Conservation (phyloP, 2,888 invertebrate species). For the Nomada fabriciana region DNA sequence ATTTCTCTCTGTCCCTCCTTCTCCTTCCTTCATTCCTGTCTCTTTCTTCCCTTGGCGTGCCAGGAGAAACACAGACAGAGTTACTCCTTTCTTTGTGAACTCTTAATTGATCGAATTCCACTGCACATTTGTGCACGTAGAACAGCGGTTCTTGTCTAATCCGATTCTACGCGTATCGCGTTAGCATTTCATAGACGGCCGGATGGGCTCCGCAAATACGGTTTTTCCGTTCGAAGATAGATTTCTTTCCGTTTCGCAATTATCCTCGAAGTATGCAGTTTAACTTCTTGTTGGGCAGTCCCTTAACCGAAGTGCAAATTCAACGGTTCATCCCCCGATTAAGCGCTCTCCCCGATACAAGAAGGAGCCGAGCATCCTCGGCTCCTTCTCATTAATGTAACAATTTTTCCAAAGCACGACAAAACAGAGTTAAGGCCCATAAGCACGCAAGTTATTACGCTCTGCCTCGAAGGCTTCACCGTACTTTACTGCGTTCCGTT, state of each 20-base stretch:
- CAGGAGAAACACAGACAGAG: conserved; percentile 25
- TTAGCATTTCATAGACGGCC: not conserved
- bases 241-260: not conserved
- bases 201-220: not conserved
- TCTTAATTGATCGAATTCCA: conserved; percentile 40
- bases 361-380: too few species aligned
- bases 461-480: conserved; percentile 25
- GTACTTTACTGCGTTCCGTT: conserved; percentile 38
- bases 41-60: not conserved
- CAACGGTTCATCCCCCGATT: too few species aligned
- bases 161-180: not conserved
- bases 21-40: not conserved
- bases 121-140: conserved; percentile 19
- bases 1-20: conserved; percentile 39
- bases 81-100: conserved; percentile 46
- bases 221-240: not conserved
- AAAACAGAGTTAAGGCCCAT: conserved; percentile 36
- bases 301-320: too few species aligned
- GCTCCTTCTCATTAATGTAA: conserved; percentile 31
- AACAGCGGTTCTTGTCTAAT: conserved; percentile 1
- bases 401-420: conserved; percentile 25
- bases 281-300: too few species aligned
- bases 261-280: not conserved
- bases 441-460: conserved; percentile 45
- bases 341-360: too few species aligned